These are phyloP conservation scores for Diachasmimorpha longicaudata DNA, from an alignment of 1,140 invertebrate species.

Conservation along the genomic window DNA sequence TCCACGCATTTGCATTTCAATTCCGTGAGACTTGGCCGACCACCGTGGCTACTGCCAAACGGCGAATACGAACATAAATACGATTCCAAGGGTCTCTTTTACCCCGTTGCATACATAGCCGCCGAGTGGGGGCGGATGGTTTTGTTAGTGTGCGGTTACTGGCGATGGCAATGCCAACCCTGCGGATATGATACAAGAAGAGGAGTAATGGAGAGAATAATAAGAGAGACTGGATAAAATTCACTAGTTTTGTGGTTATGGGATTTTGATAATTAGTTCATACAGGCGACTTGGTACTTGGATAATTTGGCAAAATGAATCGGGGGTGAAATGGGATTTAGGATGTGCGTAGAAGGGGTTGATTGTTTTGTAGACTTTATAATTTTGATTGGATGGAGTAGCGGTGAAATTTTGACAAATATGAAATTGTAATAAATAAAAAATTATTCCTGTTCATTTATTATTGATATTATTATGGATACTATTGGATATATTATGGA, in stretches of 20 bases:
- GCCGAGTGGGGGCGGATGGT: background rate
- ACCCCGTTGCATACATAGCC: conserved; percentile 16
- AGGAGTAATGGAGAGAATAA: background rate
- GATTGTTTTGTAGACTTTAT: no score
- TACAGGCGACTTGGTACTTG: background rate
- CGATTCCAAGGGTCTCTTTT: conserved; percentile 44
- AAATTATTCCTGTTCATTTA: no score
- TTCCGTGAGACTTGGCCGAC: conserved; percentile 52
- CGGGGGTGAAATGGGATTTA: no score
- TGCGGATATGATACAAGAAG: background rate
- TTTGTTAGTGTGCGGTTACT: background rate
- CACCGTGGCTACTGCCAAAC: conserved; percentile 48
- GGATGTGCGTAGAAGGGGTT: no score
- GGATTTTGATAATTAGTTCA: background rate
- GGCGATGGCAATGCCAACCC: background rate
- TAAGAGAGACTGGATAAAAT: background rate
- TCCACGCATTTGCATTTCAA: conserved; percentile 62
- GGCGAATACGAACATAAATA: conserved; percentile 59
- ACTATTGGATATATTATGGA: no score
- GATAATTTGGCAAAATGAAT: no score
- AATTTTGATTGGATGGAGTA: no score
- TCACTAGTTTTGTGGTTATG: background rate
- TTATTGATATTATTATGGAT: no score
- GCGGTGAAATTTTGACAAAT: no score
- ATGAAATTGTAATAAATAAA: no score